Evolutionary conservation across 37 sponge, comb jelly and placozoan species (phyloP).

Genomic region (Oscarella lobularis): DNA sequence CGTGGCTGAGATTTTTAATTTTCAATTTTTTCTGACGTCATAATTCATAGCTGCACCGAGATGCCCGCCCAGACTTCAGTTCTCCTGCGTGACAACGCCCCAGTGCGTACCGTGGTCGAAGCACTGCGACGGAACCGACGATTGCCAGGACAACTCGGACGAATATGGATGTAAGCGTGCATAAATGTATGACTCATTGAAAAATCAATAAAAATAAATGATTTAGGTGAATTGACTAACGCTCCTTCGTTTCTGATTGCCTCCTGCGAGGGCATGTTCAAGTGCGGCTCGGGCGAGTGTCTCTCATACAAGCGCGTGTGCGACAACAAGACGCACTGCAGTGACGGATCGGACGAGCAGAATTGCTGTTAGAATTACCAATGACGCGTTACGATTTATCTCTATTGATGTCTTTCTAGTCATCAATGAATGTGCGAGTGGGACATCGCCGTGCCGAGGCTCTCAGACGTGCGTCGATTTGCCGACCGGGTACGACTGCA

Average conservation of each 20-base stretch:
- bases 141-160: background rate
- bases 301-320: background rate
- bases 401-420: background rate
- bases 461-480: background rate
- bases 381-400: too few species aligned
- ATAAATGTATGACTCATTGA: background rate
- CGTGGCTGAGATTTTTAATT: too few species aligned
- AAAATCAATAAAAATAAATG: background rate
- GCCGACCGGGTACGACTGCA: background rate
- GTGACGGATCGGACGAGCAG: background rate
- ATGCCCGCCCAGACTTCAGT: background rate
- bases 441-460: background rate
- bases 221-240: too few species aligned
- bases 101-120: too few species aligned
- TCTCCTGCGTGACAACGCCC: background rate
- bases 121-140: background rate
- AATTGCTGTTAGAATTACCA: background rate
- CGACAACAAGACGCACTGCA: background rate
- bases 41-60: background rate
- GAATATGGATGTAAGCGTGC: background rate
- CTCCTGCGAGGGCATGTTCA: background rate
- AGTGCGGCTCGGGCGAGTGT: background rate
- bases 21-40: too few species aligned
- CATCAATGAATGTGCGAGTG: background rate
- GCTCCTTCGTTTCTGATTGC: too few species aligned